phyloP scores from a whole-genome alignment of 2,888 invertebrate genomes.

The Perithous albicinctus region DNA sequence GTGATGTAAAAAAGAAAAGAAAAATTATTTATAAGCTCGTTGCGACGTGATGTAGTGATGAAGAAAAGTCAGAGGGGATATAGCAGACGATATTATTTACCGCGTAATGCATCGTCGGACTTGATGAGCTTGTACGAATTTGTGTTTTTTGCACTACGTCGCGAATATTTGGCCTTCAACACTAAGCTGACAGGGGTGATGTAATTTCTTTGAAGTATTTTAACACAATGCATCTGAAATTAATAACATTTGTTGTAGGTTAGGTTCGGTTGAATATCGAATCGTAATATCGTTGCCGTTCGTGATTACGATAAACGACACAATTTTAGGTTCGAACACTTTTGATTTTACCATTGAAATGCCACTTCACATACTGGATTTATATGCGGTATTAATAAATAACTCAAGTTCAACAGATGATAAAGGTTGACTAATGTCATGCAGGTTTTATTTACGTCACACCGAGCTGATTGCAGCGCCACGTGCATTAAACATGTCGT shows the following conservation, averaged over 20 bases:
- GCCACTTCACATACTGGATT: constrained; percentile 67
- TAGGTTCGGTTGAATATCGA: constrained; percentile 47
- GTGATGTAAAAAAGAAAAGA: neutral
- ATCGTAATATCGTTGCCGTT: neutral
- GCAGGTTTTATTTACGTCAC: constrained; percentile 59
- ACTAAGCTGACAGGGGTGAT: constrained; percentile 73
- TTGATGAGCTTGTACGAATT: constrained; percentile 79
- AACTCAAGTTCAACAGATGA: constrained; percentile 37
- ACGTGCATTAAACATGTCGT: neutral
- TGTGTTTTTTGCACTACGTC: constrained; percentile 80
- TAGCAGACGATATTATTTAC: constrained; percentile 66
- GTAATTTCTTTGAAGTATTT: constrained; percentile 76
- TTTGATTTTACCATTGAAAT: constrained; percentile 54
- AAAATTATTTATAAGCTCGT: neutral
- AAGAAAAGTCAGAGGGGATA: neutral
- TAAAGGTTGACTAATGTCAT: constrained; percentile 68
- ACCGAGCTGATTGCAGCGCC: neutral
- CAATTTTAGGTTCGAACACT: neutral
- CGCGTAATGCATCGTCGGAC: constrained; percentile 76
- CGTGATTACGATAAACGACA: neutral
- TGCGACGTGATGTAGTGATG: neutral
- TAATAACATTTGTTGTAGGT: constrained; percentile 55
- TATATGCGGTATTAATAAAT: constrained; percentile 51
- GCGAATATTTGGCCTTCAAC: constrained; percentile 78
- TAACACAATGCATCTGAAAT: constrained; percentile 82